Evolutionary conservation across 2,113 vertebrate genomes (phyloP).

Genomic region (Trichechus manatus): DNA sequence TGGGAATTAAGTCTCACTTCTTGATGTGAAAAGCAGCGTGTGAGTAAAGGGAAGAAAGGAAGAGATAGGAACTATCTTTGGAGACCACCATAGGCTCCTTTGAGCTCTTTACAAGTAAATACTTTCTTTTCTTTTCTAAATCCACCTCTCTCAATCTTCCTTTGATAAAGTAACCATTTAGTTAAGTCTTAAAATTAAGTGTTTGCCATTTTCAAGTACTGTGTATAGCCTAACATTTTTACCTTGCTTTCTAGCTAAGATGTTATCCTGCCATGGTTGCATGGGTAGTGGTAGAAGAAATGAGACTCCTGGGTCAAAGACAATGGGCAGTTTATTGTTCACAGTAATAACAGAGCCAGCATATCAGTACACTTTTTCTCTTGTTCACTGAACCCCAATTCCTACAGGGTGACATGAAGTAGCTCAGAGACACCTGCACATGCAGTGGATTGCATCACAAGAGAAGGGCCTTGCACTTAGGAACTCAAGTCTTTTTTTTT

Average conservation of each 20-base stretch:
- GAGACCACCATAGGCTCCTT: neutral
- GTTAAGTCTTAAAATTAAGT: neutral
- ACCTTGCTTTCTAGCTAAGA: neutral
- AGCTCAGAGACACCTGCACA: neutral
- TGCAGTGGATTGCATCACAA: neutral
- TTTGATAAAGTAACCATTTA: neutral
- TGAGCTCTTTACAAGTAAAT: neutral
- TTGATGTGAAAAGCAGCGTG: neutral
- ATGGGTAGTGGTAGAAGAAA: neutral
- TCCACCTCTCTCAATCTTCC: neutral
- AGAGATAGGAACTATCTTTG: neutral
- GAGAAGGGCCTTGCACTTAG: neutral
- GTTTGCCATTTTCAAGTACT: neutral
- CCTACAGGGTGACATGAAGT: neutral
- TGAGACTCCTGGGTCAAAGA: neutral
- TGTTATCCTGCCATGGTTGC: neutral
- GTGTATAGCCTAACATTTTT: neutral
- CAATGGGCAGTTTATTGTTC: neutral
- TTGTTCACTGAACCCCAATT: neutral
- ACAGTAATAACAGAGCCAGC: neutral
- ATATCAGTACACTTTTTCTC: neutral
- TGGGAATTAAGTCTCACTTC: neutral
- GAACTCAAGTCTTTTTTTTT: neutral
- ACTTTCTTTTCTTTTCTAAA: neutral
- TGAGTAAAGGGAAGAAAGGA: neutral